Evolutionary conservation across 2,888 invertebrate genomes (phyloP).

Genomic region (Andrena camellia): DNA sequence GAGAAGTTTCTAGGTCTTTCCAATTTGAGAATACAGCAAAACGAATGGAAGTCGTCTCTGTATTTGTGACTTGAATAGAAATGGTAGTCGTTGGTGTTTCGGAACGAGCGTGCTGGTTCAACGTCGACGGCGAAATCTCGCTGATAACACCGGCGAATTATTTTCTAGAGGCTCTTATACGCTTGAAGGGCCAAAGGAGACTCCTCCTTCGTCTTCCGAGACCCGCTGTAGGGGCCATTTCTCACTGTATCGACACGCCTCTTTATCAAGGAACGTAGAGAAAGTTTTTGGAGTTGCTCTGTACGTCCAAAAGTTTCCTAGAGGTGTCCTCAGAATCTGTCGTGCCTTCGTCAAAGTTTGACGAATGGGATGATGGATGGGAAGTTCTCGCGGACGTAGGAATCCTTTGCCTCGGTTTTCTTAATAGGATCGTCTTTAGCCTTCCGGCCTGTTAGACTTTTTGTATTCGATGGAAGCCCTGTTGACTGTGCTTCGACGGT

Average conservation of each 20-base stretch:
- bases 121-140: neutral
- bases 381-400: too few species aligned
- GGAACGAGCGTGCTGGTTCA: too few species aligned
- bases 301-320: too few species aligned
- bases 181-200: slow-evolving; percentile 21
- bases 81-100: neutral
- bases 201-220: slow-evolving; percentile 3
- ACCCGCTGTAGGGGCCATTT: slow-evolving; percentile 17
- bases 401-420: too few species aligned
- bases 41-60: neutral
- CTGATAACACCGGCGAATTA: slow-evolving; percentile 20
- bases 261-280: too few species aligned
- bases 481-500: neutral
- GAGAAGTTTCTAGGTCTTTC: too few species aligned
- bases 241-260: slow-evolving; percentile 25
- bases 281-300: too few species aligned
- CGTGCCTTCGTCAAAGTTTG: too few species aligned
- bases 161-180: slow-evolving; percentile 23
- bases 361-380: too few species aligned
- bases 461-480: neutral
- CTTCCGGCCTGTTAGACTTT: too few species aligned
- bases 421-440: too few species aligned
- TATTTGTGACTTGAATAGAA: slow-evolving; percentile 11
- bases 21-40: neutral
- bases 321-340: too few species aligned